phyloP scores from a whole-genome alignment of 2,797 vertebrate genomes.

The Harpagifer antarcticus region DNA sequence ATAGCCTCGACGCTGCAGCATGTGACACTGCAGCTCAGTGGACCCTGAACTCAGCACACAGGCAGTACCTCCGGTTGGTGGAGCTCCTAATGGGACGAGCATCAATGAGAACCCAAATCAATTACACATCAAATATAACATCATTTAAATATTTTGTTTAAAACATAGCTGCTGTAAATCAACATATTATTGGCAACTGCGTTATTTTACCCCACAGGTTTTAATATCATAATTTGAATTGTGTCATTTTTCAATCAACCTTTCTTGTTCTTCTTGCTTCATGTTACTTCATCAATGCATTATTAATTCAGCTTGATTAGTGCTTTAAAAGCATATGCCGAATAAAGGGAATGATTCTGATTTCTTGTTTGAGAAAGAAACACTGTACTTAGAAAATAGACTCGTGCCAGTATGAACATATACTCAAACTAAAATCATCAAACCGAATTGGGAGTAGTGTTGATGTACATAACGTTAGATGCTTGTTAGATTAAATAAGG shows the following conservation, averaged over 20 bases:
- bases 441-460: neutral
- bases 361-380: neutral
- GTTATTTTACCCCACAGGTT: too few relatives aligned
- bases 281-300: neutral
- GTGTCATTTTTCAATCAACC: too few relatives aligned
- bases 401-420: neutral
- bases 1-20: constrained; percentile 42
- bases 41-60: constrained; percentile 17
- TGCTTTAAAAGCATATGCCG: neutral
- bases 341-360: neutral
- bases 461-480: neutral
- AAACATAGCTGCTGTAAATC: too few relatives aligned
- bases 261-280: neutral
- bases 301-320: neutral
- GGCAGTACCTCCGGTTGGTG: constrained; percentile 6
- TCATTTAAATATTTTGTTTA: too few relatives aligned
- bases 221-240: too few relatives aligned
- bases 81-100: constrained; percentile 1
- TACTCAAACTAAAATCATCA: neutral
- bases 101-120: constrained; percentile 6
- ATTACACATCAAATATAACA: neutral
- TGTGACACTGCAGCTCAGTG: constrained; percentile 44
- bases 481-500: too few relatives aligned
- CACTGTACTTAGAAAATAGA: too few relatives aligned
- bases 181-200: neutral